phyloP scores from a whole-genome alignment of 2,797 vertebrate genomes.

The Pseudochirops corinnae region DNA sequence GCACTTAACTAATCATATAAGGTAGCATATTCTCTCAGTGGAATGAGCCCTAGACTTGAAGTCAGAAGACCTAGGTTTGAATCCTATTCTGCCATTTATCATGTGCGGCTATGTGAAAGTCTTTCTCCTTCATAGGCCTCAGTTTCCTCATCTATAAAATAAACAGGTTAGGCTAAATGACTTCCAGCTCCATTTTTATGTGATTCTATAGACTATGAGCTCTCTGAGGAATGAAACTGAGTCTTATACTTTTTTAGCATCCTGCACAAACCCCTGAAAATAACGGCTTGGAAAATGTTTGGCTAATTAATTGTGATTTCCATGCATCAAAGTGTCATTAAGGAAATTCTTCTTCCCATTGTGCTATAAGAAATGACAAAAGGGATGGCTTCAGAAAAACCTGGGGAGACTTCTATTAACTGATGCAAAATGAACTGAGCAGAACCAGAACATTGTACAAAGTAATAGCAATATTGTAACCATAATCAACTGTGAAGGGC shows the following conservation, averaged over 20 bases:
- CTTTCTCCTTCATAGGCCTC: background rate
- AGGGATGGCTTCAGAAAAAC: no score
- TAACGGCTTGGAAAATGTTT: background rate
- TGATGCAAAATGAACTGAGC: no score
- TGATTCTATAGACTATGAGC: background rate
- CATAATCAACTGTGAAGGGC: no score
- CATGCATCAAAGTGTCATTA: no score
- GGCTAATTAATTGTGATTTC: no score
- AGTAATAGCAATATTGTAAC: no score
- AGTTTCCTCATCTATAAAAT: background rate
- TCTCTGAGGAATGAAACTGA: background rate
- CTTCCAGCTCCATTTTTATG: background rate
- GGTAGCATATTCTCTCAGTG: background rate
- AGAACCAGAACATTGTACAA: no score
- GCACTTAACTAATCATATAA: background rate
- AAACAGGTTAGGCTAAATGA: background rate
- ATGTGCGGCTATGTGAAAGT: fast-evolving
- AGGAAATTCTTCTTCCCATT: no score
- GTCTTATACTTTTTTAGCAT: background rate
- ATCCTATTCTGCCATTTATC: background rate
- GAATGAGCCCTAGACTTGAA: background rate
- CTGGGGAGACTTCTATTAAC: no score
- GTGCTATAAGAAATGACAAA: no score
- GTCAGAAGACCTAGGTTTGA: background rate
- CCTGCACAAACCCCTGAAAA: background rate